These are phyloP conservation scores for Vanessa tameamea DNA, from an alignment of 1,140 invertebrate species.

Conservation along the genomic window DNA sequence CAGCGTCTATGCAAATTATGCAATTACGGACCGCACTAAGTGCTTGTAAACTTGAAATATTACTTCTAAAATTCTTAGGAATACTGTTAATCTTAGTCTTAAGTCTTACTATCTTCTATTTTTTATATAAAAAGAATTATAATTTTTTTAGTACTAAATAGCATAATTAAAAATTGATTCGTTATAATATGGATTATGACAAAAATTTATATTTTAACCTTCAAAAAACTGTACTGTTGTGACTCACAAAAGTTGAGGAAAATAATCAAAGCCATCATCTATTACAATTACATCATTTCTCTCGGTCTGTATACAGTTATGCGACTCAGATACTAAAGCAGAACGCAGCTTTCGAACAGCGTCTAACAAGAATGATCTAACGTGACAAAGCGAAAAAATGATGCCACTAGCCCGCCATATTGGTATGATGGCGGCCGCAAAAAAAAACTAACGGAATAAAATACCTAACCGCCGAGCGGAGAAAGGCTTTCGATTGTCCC, in stretches of 20 bases:
- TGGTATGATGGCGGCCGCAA: conserved; percentile 73
- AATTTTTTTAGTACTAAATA: no score
- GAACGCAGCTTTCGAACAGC: conserved; percentile 74
- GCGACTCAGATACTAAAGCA: conserved; percentile 69
- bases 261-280: conserved; percentile 29
- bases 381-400: conserved; percentile 79
- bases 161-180: no score
- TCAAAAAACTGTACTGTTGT: neutral
- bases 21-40: conserved; percentile 50
- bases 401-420: conserved; percentile 76
- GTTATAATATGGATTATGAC: no score
- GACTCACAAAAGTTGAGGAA: conserved; percentile 9
- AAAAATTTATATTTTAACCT: neutral
- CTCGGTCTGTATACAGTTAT: conserved; percentile 69
- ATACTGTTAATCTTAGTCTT: neutral
- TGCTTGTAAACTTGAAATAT: conserved; percentile 17
- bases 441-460: conserved; percentile 81
- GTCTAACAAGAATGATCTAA: conserved; percentile 80
- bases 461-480: conserved; percentile 76
- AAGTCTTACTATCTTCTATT: no score
- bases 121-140: no score
- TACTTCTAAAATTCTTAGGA: conserved; percentile 1
- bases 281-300: conserved; percentile 75
- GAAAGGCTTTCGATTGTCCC: conserved; percentile 81
- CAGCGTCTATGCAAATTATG: conserved; percentile 72